Conservation (phyloP, 2,113 vertebrate genomes). For the Mormyrus iriodes region DNA sequence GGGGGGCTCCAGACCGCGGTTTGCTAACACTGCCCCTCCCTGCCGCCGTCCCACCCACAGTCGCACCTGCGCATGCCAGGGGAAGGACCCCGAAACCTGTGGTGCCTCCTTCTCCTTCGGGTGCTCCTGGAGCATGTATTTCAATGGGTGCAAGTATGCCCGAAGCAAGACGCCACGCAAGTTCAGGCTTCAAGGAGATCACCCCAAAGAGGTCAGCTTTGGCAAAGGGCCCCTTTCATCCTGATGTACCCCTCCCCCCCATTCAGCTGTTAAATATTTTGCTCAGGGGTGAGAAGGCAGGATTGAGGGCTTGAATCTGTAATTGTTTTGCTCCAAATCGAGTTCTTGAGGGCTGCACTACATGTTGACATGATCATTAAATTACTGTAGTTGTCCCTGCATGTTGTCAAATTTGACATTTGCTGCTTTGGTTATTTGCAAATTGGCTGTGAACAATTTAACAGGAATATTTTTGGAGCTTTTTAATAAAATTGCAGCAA, state of each 20-base stretch:
- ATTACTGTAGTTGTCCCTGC: neutral
- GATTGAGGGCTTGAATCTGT: neutral
- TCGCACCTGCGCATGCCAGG: conserved; percentile 97
- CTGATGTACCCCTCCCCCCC: neutral
- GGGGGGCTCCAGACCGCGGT: neutral
- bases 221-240: neutral
- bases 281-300: neutral
- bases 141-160: conserved; percentile 96
- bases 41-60: conserved; percentile 58
- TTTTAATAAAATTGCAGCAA: neutral
- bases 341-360: neutral
- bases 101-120: conserved; percentile 98
- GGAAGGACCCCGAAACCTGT: conserved; percentile 83
- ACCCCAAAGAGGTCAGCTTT: conserved; percentile 79
- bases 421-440: neutral
- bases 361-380: neutral
- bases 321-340: neutral
- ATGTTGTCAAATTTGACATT: neutral
- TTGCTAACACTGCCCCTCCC: neutral
- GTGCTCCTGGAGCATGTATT: conserved; percentile 99
- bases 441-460: neutral
- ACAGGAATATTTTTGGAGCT: neutral
- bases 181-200: conserved; percentile 90
- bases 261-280: neutral
- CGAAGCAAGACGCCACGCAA: conserved; percentile 93